phyloP scores from a whole-genome alignment of 2,113 vertebrate species.

The Paraplagusia blochii region DNA sequence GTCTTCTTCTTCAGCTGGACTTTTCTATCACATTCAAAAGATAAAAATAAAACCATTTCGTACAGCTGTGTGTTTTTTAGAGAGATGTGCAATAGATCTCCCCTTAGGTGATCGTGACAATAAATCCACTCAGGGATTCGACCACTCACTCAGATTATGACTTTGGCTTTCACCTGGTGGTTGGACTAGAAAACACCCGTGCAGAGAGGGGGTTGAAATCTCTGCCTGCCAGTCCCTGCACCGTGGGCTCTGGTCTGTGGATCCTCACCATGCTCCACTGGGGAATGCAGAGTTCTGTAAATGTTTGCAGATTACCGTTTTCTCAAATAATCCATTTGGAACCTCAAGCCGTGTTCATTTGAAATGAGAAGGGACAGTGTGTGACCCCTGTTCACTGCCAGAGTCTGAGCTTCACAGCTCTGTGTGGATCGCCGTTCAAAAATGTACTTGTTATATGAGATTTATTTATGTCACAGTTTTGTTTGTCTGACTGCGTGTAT shows the following conservation, averaged over 20 bases:
- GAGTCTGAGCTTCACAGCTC: constrained; percentile 56
- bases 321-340: constrained; percentile 72
- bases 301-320: constrained; percentile 83
- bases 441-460: too few species aligned
- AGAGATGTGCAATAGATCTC: constrained; percentile 63
- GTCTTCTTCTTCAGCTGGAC: constrained; percentile 67
- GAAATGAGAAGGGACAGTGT: constrained; percentile 51
- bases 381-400: constrained; percentile 54
- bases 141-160: constrained; percentile 2
- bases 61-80: constrained; percentile 51
- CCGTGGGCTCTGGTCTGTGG: constrained; percentile 61
- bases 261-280: constrained; percentile 58
- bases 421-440: constrained; percentile 18
- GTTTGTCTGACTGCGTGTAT: not conserved
- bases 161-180: constrained; percentile 6
- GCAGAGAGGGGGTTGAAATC: constrained; percentile 32
- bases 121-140: constrained; percentile 21
- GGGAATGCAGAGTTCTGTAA: constrained; percentile 76
- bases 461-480: constrained; percentile 14
- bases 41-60: constrained; percentile 56
- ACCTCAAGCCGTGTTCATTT: constrained; percentile 68
- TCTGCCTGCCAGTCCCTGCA: constrained; percentile 42
- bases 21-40: constrained; percentile 79
- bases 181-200: constrained; percentile 16
- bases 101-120: constrained; percentile 46